These are phyloP conservation scores for Brachionus manjavacas DNA, from an alignment of 1,140 invertebrate genomes.

Conservation along the genomic window DNA sequence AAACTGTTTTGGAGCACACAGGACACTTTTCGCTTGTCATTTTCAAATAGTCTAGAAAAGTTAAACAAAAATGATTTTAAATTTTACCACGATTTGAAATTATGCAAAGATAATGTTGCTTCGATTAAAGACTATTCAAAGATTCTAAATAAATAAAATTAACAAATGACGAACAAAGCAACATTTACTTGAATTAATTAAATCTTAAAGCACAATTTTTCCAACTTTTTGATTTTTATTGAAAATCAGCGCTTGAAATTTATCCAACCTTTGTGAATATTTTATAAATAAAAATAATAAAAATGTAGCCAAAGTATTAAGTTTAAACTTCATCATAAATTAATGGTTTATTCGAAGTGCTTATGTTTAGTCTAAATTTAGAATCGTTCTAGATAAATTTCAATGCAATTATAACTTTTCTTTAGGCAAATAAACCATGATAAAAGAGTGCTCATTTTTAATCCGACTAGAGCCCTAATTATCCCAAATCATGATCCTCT, in stretches of 20 bases:
- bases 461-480: not conserved
- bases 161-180: not conserved
- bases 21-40: conserved; percentile 64
- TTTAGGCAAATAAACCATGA: not conserved
- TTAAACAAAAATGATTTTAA: not conserved
- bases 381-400: not conserved
- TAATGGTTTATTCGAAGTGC: not conserved
- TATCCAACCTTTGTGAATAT: not conserved
- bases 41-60: not conserved
- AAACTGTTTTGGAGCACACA: conserved; percentile 69
- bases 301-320: not conserved
- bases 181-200: not conserved
- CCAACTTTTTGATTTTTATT: not conserved
- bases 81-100: not conserved
- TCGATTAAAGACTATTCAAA: not conserved
- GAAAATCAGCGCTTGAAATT: not conserved
- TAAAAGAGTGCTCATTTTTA: not conserved
- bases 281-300: not conserved
- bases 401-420: not conserved
- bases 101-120: not conserved
- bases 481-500: not conserved
- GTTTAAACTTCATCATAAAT: not conserved
- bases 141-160: not conserved
- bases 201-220: not conserved
- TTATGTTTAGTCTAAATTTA: not conserved